Evolutionary conservation across 2,797 vertebrate species (phyloP).

Genomic region (Tokudaia tokunoshimensis): DNA sequence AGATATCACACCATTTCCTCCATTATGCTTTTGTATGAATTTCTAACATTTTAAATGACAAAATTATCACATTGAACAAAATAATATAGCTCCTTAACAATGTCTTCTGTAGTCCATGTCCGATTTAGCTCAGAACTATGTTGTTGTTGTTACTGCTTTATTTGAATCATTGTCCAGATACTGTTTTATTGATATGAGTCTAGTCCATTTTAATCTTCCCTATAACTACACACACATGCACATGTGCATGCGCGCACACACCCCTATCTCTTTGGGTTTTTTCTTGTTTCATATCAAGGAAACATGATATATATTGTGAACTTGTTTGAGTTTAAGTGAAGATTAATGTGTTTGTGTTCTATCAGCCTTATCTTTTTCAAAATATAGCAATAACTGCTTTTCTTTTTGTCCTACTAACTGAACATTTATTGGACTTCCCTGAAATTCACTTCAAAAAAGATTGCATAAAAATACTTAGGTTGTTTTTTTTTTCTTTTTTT

Average conservation of each 20-base stretch:
- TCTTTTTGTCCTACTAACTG: constrained; percentile 9
- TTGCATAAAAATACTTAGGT: neutral
- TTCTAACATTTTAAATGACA: neutral
- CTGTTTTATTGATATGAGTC: neutral
- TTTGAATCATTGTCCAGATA: constrained; percentile 27
- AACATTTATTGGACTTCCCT: constrained; percentile 24
- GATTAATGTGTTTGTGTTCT: neutral
- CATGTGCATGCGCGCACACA: neutral
- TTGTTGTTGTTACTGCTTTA: neutral
- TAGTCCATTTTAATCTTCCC: neutral
- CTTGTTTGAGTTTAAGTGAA: constrained; percentile 44
- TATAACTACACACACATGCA: neutral
- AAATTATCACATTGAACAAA: constrained; percentile 7
- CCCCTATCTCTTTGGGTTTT: neutral
- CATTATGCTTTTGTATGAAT: neutral
- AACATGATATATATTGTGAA: neutral
- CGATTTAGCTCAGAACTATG: constrained; percentile 12
- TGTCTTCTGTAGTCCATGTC: neutral
- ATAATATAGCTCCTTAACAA: constrained; percentile 50
- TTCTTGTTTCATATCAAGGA: neutral
- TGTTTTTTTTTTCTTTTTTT: neutral
- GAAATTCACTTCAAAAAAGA: constrained; percentile 46
- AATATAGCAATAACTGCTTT: neutral
- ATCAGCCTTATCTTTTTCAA: neutral
- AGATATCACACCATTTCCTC: neutral